Evolutionary conservation across 2,888 invertebrate genomes (phyloP).

Genomic region (Hirtodrosophila alboralis): DNA sequence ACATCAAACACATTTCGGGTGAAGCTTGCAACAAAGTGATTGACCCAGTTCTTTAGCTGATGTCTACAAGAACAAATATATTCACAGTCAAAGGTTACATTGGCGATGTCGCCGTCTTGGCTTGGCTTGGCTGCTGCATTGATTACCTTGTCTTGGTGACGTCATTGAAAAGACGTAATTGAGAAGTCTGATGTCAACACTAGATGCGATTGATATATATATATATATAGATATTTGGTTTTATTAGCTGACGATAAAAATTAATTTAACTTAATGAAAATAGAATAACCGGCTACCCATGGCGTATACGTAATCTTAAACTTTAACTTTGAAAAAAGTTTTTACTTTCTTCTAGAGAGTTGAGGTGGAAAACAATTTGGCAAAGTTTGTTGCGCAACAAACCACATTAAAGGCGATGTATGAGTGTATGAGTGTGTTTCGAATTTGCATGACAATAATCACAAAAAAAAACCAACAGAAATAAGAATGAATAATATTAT

Average conservation of each 20-base stretch:
- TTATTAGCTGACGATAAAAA: conserved; percentile 21
- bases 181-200: conserved; percentile 33
- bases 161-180: conserved; percentile 34
- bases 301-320: conserved; percentile 64
- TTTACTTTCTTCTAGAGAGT: conserved; percentile 1
- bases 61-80: conserved; percentile 11
- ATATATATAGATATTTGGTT: too few species aligned
- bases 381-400: conserved; percentile 50
- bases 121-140: conserved; percentile 37
- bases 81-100: conserved; percentile 16
- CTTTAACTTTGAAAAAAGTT: conserved; percentile 12
- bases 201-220: conserved; percentile 19
- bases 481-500: conserved; percentile 1
- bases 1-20: conserved; percentile 30
- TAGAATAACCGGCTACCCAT: conserved; percentile 46
- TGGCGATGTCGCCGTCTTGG: conserved; percentile 28
- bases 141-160: conserved; percentile 55
- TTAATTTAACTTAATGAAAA: conserved; percentile 57
- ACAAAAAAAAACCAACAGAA: conserved; percentile 6
- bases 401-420: conserved; percentile 1
- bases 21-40: conserved; percentile 38
- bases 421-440: background rate
- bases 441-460: conserved; percentile 16
- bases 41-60: conserved; percentile 65
- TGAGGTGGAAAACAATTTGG: conserved; percentile 19